phyloP scores from a whole-genome alignment of 2,888 invertebrate species.

The Aleiodes testaceus region DNA sequence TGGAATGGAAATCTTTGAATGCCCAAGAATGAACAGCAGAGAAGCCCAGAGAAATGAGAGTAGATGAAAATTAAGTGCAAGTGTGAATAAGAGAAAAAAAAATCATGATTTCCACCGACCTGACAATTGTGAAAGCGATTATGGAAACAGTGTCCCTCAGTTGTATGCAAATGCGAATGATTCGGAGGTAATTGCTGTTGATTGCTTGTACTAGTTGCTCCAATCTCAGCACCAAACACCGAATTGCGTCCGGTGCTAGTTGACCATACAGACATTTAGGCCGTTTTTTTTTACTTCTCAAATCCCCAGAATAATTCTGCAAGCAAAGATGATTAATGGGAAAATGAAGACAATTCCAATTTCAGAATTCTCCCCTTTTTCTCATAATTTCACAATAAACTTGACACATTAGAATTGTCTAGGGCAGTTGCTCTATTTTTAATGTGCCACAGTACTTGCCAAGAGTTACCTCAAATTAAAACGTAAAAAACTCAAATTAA shows the following conservation, averaged over 20 bases:
- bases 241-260: conserved; percentile 72
- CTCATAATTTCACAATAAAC: background rate
- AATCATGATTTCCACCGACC: conserved; percentile 57
- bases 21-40: background rate
- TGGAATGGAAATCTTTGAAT: background rate
- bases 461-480: conserved; percentile 15
- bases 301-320: conserved; percentile 58
- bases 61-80: background rate
- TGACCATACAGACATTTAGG: conserved; percentile 72
- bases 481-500: conserved; percentile 8
- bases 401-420: background rate
- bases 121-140: conserved; percentile 68
- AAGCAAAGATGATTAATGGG: conserved; percentile 40
- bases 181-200: conserved; percentile 61
- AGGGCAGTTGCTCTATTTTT: conserved; percentile 1
- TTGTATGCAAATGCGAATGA: conserved; percentile 64
- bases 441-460: background rate
- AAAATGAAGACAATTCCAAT: too few species aligned
- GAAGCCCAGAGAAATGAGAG: background rate
- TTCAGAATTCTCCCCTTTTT: background rate
- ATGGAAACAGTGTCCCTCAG: conserved; percentile 68
- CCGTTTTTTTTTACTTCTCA: conserved; percentile 54
- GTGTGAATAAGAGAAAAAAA: conserved; percentile 2
- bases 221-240: conserved; percentile 68
- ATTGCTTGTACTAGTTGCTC: conserved; percentile 58